Evolutionary conservation across 2,888 invertebrate genomes (phyloP), one percentile per base, ranked within the genome.

Genomic region (Idaea dimidiata): DNA sequence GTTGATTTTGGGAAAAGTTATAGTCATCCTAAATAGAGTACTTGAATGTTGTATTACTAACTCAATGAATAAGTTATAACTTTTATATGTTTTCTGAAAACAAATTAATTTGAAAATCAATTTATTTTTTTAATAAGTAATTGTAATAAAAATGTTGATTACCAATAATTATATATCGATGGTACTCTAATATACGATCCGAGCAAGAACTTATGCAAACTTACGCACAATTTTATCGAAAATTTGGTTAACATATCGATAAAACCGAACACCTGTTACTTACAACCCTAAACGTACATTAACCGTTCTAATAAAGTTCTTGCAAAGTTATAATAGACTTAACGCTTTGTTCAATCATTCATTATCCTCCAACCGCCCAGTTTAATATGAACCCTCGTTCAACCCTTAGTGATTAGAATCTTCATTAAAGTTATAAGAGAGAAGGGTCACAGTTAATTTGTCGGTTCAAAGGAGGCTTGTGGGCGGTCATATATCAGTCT

Each of bases 321-420:
- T 84, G 83, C 85, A 81, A 78, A 86, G 85, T 76, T 81, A 86
- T 90, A 89, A 91, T 90, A 89, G 86, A 90, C 89, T 91, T 91
- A 91, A 84, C 89, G 85, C 84, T 84, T 84, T 87, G 88, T 87
- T 90, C 89, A 89, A 91, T 91, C 88, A 92, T 91, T 92, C 85
- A 91, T 91, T 88, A 88, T 76, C 70, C 72, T 65, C 74, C 76
- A 73, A 71, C 78, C 79, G 76, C 74, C 88, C 87, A 86, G 75
- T 69, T 69, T 82, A 85, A 80, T 80, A 72, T 80, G 86, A 82
- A 66, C 83, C 75, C 75, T 82, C 75, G 68, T 77, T 67, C 77
- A 76, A 81, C 79, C 78, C 78, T 82, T 79, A 75, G 74, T 75
- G 68, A 77, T 77, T 75, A 74, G 68, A 74, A 77, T 71, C 70